Base-by-base conservation (phyloP, 2,113 vertebrate species). In the Eudyptes chrysolophus region DNA sequence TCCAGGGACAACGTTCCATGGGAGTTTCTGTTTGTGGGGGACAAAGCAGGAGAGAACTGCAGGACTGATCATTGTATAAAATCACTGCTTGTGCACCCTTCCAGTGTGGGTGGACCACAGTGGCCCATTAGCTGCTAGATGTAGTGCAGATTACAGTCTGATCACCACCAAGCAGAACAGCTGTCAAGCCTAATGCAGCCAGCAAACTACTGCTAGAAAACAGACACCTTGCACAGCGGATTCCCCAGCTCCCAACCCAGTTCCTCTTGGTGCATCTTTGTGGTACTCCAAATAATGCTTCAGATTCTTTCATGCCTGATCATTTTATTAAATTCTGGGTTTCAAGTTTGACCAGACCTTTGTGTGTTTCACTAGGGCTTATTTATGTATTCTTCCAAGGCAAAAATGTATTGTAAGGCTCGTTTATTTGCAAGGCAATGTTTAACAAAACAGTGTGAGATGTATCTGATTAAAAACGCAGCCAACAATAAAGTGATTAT, bases 401-500 rank as follows among this genome's bases (percentile, higher is more conserved):
- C 42, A 76, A 75, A 92, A 90, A 70, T 61, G 17, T 89, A 92
- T 78, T 89, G 29, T 62, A 66, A 82, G 74, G 26, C 34, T 77
- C 49, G 38, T 90, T 82, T 86, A 76, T 96, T 93, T 87, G 44
- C 66, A 90, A 95, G 92, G 90, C 86, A 78, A 66, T 95, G 81
- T 97, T 96, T 95, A 87, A 96, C 92, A 95, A 95, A 97, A 91
- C 92, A 96, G 90, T 86, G 40, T 77, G 92, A 96, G 74, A 96
- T 95, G 74, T 88, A 95, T 90, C 82, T 97, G 95, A 97, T 97
- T 97, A 96, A 97, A 93, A 94, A 84, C 55, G 6, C 79, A 97
- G 96, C 95, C 95, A 95, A 96, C 95, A 96, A 95, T 97, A 95
- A 95, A 97, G 91, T 96, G 93, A 95, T 96, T 97, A 97, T 97